Percentiles rank a stretch among this genome's conserved stretches.
These are phyloP conservation scores for Tenthredo scrophulariae DNA, from an alignment of 2,888 invertebrate species.

Conservation along the genomic window DNA sequence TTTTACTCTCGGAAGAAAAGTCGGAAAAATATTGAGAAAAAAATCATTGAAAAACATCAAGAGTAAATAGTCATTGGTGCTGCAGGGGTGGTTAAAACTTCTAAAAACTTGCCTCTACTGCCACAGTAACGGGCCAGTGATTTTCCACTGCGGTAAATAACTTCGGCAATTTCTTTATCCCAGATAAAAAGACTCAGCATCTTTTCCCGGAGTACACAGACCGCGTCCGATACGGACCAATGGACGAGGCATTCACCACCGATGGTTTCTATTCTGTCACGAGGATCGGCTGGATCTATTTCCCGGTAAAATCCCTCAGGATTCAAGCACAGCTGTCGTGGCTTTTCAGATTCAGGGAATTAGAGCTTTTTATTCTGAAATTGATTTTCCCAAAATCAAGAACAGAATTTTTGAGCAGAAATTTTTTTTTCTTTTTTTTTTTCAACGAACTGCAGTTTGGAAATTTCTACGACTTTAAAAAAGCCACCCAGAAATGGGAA, in stretches of 20 bases:
- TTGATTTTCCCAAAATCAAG: neutral
- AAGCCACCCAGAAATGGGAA: neutral
- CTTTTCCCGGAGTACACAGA: constrained; percentile 30
- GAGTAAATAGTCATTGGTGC: neutral
- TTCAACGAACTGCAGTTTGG: neutral
- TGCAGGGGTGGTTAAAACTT: constrained; percentile 7
- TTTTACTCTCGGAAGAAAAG: neutral
- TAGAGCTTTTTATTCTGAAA: neutral
- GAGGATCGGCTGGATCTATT: constrained; percentile 10
- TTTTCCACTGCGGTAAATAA: constrained; percentile 29
- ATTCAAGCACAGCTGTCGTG: constrained; percentile 7
- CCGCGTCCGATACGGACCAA: constrained; percentile 35
- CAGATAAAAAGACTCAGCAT: constrained; percentile 21
- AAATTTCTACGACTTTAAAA: neutral
- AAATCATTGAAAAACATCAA: neutral
- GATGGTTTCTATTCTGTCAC: constrained; percentile 30
- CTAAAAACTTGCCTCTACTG: neutral
- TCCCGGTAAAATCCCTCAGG: constrained; percentile 14
- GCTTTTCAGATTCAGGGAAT: neutral
- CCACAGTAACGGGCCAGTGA: constrained; percentile 10
- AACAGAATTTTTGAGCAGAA: neutral
- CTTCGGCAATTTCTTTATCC: constrained; percentile 14
- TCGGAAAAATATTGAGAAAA: neutral
- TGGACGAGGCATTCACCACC: constrained; percentile 18
- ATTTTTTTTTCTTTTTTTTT: neutral